Base-by-base conservation (phyloP, 2,113 vertebrate species). In the Tychaedon coryphoeus region DNA sequence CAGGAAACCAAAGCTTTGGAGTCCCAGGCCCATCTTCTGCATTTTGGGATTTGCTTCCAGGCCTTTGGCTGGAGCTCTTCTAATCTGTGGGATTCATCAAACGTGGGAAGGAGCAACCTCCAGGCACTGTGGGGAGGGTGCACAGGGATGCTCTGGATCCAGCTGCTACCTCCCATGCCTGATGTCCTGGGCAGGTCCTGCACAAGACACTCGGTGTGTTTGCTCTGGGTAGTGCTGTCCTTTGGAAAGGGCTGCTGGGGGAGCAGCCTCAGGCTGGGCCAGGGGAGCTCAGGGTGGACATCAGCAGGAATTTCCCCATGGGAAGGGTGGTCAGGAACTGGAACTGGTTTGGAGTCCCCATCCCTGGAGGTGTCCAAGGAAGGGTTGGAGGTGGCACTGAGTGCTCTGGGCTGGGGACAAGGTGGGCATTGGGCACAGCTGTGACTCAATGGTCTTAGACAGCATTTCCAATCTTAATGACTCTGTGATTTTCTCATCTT, bases 131-230 rank as follows among this genome's bases (percentile, higher is more conserved):
- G 51, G 8, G 28, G 78, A 61, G 42, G 50, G 25, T 16, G 65
- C 40, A 2, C n/a, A 18, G 38, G n/a, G 50, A 8, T 20, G 45
- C 48, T 84, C 34, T 62, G 36, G 5, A 15, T 19, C 40, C 71
- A 47, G 61, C 66, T 34, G 18, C 36, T 86, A 23, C 75, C 38
- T 64, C 61, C 62, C 31, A 14, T 29, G 34, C 26, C 13, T n/a
- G 60, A 2, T 48, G 48, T 60, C 38, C 72, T 72, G 23, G 23
- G 8, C 31, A 8, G 54, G 15, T 20, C 65, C 47, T 38, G 56
- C 53, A 4, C 16, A 33, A 10, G 29, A 6, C 3, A 9, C 2
- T 36, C 2, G 7, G 0, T 0, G 0, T 10, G 25, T 34, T 40
- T 70, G 12, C 42, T 43, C 38, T 56, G 70, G 16, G 2, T 10